phyloP scores from a whole-genome alignment of 2,113 vertebrate genomes.

The Sakesphorus luctuosus region DNA sequence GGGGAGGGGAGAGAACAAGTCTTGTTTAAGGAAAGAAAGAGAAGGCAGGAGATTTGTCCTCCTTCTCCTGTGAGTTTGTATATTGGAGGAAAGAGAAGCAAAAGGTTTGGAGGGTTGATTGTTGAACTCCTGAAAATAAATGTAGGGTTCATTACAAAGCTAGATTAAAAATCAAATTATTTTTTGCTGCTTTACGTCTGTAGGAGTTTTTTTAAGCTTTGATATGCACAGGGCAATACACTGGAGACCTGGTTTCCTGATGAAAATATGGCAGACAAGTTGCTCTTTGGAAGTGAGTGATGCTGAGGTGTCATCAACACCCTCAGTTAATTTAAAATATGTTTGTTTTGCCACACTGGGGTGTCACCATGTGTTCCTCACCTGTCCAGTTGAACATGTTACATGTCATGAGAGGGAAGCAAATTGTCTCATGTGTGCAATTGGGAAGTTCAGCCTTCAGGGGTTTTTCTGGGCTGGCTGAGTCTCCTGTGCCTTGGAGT shows the following conservation, averaged over 20 bases:
- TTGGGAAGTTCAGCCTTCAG: not conserved
- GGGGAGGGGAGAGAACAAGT: not conserved
- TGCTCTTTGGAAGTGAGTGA: not conserved
- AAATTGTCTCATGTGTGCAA: not conserved
- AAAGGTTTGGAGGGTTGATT: not conserved
- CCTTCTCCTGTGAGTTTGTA: not conserved
- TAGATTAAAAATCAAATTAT: not conserved
- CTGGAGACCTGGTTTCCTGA: no score
- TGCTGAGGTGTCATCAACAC: not conserved
- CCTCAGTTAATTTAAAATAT: not conserved
- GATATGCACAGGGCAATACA: not conserved
- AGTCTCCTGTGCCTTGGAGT: not conserved
- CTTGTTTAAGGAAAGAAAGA: not conserved
- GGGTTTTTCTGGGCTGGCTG: not conserved
- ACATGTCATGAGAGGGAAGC: not conserved
- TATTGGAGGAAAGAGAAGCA: not conserved
- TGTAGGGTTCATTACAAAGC: not conserved
- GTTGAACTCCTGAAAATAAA: not conserved
- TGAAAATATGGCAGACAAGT: not conserved
- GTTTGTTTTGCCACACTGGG: not conserved
- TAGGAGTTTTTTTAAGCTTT: not conserved
- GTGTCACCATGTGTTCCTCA: not conserved
- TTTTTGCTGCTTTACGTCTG: not conserved
- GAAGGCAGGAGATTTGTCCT: not conserved
- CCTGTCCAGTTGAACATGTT: not conserved